Percentiles rank a stretch among this genome's conserved stretches.
Evolutionary conservation across 2,113 vertebrate species (phyloP).

Genomic region (Microtus pennsylvanicus): DNA sequence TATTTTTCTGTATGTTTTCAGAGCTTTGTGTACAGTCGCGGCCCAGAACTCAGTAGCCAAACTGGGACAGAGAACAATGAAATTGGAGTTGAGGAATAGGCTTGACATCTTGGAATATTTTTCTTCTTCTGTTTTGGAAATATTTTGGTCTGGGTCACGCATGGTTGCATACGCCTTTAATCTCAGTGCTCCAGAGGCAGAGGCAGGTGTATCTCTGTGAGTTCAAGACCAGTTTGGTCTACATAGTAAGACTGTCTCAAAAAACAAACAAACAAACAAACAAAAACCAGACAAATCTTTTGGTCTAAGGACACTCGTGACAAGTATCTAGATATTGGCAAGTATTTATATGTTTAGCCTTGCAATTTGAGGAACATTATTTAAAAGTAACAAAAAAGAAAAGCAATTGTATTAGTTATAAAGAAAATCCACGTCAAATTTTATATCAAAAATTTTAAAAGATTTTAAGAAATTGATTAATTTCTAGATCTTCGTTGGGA

Average conservation of each 20-base stretch:
- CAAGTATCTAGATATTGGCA: background rate
- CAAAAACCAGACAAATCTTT: background rate
- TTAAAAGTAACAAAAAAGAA: background rate
- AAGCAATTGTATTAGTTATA: background rate
- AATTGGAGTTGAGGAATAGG: background rate
- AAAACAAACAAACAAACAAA: too few relatives aligned
- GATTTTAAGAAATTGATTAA: background rate
- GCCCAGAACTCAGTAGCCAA: background rate
- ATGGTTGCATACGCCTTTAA: background rate
- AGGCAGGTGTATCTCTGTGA: too few relatives aligned
- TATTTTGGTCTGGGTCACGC: background rate
- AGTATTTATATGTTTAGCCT: background rate
- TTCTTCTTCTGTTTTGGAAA: background rate
- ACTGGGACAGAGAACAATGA: background rate
- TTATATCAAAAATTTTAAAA: background rate
- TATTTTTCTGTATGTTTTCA: background rate
- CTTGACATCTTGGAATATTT: background rate
- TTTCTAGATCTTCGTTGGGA: conserved; percentile 34
- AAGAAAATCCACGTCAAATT: background rate
- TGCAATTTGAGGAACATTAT: background rate
- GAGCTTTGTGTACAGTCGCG: background rate
- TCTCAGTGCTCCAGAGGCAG: background rate
- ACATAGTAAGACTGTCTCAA: background rate
- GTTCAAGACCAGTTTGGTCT: background rate
- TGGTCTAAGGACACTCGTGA: background rate